Evolutionary conservation across 2,888 invertebrate species (phyloP).

Genomic region (Melanchra persicariae): DNA sequence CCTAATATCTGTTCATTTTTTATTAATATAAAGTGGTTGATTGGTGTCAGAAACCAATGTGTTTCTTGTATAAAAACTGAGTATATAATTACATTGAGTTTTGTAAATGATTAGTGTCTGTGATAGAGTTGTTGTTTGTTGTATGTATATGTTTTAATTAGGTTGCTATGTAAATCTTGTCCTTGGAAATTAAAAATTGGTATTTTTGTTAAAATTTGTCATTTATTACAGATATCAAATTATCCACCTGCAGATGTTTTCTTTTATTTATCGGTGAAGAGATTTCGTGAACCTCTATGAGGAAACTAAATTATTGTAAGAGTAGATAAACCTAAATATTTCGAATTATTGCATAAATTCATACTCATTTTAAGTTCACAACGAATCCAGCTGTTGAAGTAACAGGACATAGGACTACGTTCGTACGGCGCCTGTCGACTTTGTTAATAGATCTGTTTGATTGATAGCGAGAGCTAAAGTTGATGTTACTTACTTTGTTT

Average conservation of each 20-base stretch:
- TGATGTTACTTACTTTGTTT: constrained; percentile 64
- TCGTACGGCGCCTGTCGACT: constrained; percentile 29
- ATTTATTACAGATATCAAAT: constrained; percentile 42
- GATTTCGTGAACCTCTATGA: constrained; percentile 41
- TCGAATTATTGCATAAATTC: constrained; percentile 54
- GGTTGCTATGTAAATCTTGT: constrained; percentile 55
- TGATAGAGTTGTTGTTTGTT: constrained; percentile 69
- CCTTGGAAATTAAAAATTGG: constrained; percentile 49
- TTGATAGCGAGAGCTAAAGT: constrained; percentile 37
- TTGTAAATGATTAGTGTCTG: constrained; percentile 68
- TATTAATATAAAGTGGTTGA: constrained; percentile 61
- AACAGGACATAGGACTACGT: constrained; percentile 21
- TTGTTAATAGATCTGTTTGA: constrained; percentile 33
- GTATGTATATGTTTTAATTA: constrained; percentile 55
- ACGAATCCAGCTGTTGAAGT: constrained; percentile 54
- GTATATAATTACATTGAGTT: constrained; percentile 53
- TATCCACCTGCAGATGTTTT: constrained; percentile 27
- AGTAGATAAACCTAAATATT: constrained; percentile 49
- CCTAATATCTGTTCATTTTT: constrained; percentile 52
- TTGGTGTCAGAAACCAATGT: constrained; percentile 43
- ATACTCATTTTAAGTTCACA: constrained; percentile 53
- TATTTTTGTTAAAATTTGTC: constrained; percentile 51
- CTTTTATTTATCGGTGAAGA: constrained; percentile 42
- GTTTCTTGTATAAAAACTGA: constrained; percentile 49
- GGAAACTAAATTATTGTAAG: constrained; percentile 41